Percentiles rank a stretch among this genome's conserved stretches.
Conservation (phyloP, 1,140 invertebrate genomes). For the Asobara japonica region DNA sequence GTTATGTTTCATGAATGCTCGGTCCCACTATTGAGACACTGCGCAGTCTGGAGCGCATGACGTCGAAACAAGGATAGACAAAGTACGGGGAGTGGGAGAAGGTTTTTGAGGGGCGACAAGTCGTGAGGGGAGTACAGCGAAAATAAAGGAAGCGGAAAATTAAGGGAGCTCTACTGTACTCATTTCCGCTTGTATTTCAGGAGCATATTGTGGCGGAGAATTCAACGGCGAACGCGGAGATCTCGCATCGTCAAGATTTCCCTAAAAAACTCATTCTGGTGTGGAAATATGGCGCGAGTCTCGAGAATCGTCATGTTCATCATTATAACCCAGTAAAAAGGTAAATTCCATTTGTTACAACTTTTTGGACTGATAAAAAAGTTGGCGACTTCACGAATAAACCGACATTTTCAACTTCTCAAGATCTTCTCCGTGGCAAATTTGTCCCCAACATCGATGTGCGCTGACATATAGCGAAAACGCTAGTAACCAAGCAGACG, state of each 20-base stretch:
- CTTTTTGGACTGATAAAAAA: too few species aligned
- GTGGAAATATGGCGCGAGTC: not conserved
- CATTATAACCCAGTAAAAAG: not conserved
- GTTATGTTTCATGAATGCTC: too few species aligned
- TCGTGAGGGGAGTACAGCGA: too few species aligned
- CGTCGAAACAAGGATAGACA: too few species aligned
- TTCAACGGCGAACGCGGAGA: not conserved
- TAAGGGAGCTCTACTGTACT: too few species aligned
- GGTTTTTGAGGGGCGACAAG: too few species aligned
- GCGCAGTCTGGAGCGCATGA: too few species aligned
- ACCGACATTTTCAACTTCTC: not conserved
- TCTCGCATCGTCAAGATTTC: not conserved
- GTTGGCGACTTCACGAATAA: too few species aligned
- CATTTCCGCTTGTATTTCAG: not conserved
- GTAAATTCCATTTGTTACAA: constrained; percentile 11
- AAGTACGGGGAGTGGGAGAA: too few species aligned
- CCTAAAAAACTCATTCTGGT: not conserved
- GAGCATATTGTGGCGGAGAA: not conserved
- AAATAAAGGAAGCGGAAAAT: too few species aligned
- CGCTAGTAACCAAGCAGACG: constrained; percentile 64
- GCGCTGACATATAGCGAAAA: constrained; percentile 62
- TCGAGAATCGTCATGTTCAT: constrained; percentile 6
- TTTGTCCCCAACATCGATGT: constrained; percentile 70
- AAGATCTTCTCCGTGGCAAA: constrained; percentile 66
- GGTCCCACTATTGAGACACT: too few species aligned